Conservation (phyloP, 2,113 vertebrate species). For the Phylloscopus trochilus region DNA sequence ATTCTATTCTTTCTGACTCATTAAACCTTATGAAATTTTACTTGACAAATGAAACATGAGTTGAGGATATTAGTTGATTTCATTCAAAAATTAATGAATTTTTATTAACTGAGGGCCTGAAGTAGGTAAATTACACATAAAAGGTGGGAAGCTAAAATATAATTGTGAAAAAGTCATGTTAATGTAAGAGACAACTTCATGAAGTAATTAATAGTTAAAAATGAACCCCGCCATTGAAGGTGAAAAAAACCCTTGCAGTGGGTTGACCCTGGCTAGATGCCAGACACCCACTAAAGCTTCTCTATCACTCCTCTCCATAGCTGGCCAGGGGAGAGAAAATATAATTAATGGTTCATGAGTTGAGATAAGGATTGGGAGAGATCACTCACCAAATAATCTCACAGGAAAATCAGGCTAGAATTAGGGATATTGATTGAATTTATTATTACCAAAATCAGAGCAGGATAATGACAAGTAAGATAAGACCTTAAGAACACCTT, state of each 20-base stretch:
- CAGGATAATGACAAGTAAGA: not conserved
- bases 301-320: not conserved
- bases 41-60: not conserved
- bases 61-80: not conserved
- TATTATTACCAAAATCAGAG: not conserved
- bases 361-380: not conserved
- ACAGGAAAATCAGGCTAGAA: not conserved
- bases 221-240: too few relatives aligned
- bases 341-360: not conserved
- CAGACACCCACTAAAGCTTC: not conserved
- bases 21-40: not conserved
- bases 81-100: not conserved
- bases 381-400: not conserved
- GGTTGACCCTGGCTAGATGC: not conserved
- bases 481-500: not conserved
- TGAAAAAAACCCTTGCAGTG: accelerated
- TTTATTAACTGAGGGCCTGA: not conserved
- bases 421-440: not conserved
- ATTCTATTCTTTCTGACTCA: not conserved
- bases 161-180: not conserved
- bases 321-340: not conserved
- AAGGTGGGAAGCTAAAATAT: not conserved
- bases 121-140: not conserved
- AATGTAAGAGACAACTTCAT: not conserved
- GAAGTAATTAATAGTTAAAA: not conserved